Evolutionary conservation across 2,113 vertebrate genomes (phyloP).

Genomic region (Proterorhinus semilunaris): DNA sequence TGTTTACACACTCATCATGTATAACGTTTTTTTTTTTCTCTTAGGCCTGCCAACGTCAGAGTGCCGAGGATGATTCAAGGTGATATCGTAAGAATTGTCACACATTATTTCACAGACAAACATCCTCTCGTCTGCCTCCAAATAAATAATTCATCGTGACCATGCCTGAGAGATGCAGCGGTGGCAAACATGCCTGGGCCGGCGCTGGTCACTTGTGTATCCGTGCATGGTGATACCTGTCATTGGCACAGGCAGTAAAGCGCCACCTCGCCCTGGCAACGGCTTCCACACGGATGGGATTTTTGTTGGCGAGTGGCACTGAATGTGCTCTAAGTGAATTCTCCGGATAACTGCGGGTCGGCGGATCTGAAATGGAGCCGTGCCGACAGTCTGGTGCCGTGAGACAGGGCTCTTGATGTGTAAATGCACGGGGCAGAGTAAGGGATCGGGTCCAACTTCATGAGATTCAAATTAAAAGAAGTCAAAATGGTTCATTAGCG

Average conservation of each 20-base stretch:
- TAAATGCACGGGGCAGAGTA: neutral
- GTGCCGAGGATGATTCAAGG: constrained; percentile 12
- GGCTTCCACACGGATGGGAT: constrained; percentile 8
- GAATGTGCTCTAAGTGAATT: constrained; percentile 24
- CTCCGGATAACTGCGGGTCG: constrained; percentile 14
- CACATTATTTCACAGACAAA: constrained; percentile 18
- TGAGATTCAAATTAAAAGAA: constrained; percentile 2
- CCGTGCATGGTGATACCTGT: constrained; percentile 13
- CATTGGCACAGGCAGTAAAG: constrained; percentile 41
- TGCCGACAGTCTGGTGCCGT: neutral
- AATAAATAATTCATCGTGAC: constrained; percentile 28
- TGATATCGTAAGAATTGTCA: constrained; percentile 30
- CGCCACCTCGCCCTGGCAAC: constrained; percentile 34
- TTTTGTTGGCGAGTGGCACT: constrained; percentile 30
- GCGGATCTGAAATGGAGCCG: constrained; percentile 13
- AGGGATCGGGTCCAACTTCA: constrained; percentile 3
- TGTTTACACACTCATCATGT: constrained; percentile 25
- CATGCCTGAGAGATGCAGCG: constrained; percentile 11
- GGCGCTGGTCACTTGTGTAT: neutral
- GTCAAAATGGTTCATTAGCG: constrained; percentile 12
- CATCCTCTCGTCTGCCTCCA: constrained; percentile 7
- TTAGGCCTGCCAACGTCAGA: constrained; percentile 15
- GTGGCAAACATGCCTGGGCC: neutral
- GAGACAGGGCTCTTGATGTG: neutral
- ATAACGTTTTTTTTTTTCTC: neutral